Conservation (phyloP, 2,113 vertebrate genomes). For the Neolamprologus kungweensis region DNA sequence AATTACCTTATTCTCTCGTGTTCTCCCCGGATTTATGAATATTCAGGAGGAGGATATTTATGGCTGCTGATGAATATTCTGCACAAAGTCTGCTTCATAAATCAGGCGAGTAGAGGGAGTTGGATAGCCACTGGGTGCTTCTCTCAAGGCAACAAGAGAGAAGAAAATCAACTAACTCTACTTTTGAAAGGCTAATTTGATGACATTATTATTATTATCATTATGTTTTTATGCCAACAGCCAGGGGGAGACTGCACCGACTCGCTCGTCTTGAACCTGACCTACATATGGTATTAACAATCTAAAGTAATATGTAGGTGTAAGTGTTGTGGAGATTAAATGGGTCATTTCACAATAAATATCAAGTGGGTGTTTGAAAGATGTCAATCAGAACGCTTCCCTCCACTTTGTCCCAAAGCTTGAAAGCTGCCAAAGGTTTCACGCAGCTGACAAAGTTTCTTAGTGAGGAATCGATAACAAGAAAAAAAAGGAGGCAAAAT, state of each 20-base stretch:
- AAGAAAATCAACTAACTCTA: not conserved
- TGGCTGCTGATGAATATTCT: constrained; percentile 43
- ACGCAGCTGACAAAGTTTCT: not conserved
- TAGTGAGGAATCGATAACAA: not conserved
- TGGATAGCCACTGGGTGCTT: not conserved
- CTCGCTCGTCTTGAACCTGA: not conserved
- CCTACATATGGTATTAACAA: not conserved
- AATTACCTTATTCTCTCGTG: not conserved
- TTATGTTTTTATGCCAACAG: not conserved
- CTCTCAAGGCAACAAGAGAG: constrained; percentile 1
- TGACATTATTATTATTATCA: not conserved
- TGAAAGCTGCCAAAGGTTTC: not conserved
- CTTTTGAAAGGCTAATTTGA: constrained; percentile 14
- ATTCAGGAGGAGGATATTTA: constrained; percentile 43
- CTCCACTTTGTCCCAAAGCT: not conserved
- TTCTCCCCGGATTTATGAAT: constrained; percentile 48
- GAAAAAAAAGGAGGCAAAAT: not conserved
- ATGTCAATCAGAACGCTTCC: not conserved
- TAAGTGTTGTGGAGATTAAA: not conserved
- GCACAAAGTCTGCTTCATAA: constrained; percentile 14
- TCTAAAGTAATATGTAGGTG: not conserved
- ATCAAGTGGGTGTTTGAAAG: not conserved
- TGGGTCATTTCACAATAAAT: not conserved
- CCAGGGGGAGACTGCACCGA: not conserved
- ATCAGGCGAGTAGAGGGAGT: constrained; percentile 17